Evolutionary conservation across 23 tunicate species (phyloP).

Genomic region (Phallusia fumigata): DNA sequence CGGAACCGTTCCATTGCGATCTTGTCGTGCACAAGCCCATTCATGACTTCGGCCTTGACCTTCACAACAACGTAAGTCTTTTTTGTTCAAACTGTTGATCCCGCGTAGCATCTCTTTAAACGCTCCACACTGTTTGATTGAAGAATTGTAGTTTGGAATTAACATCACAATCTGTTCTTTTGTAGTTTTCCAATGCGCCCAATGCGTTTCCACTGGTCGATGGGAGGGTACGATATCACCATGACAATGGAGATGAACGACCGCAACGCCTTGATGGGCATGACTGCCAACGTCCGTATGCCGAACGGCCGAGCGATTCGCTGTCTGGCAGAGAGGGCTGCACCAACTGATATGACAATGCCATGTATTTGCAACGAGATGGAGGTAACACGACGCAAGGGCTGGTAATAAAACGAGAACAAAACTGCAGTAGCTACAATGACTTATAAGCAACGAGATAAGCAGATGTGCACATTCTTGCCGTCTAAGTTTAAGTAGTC

Average conservation of each 20-base stretch:
- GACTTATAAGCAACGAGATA: background rate
- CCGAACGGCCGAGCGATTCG: background rate
- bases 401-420: background rate
- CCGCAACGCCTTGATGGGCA: background rate
- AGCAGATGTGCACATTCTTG: too few relatives aligned
- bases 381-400: background rate
- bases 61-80: background rate
- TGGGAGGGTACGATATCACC: background rate
- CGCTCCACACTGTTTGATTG: too few relatives aligned
- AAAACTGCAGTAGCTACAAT: background rate
- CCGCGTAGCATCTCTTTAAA: too few relatives aligned
- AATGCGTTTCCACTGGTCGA: background rate
- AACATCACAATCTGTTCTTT: too few relatives aligned
- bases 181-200: background rate
- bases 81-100: too few relatives aligned
- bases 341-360: background rate
- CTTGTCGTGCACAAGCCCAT: background rate
- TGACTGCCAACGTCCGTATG: background rate
- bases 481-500: too few relatives aligned
- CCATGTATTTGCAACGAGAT: conserved; percentile 5
- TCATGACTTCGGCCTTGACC: background rate
- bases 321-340: background rate
- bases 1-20: background rate
- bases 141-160: too few relatives aligned
- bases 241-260: background rate